Percentiles rank a stretch among this genome's conserved stretches.
phyloP scores from a whole-genome alignment of 1,140 invertebrate species.

The Sitophilus oryzae region DNA sequence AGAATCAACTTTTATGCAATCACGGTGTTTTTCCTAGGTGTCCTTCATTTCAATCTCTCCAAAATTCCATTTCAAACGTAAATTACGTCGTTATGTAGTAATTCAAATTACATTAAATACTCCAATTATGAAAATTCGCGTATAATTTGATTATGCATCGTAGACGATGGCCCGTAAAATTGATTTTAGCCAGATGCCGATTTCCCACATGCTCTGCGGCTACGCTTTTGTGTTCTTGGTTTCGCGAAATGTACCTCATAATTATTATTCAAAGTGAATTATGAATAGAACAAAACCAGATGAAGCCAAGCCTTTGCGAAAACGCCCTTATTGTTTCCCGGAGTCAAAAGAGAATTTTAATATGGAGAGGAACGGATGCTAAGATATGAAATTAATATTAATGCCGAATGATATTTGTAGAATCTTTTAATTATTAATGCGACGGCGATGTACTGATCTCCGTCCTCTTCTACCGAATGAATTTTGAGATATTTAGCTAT shows the following conservation, averaged over 20 bases:
- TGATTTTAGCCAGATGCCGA: constrained; percentile 7
- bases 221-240: constrained; percentile 3
- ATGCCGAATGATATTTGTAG: neutral
- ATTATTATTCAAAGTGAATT: constrained; percentile 1
- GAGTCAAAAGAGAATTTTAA: constrained; percentile 5
- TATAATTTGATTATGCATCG: neutral
- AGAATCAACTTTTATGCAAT: too few species aligned
- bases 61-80: too few species aligned
- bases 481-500: neutral
- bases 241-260: neutral
- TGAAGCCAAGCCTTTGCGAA: neutral
- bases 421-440: neutral
- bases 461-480: too few species aligned
- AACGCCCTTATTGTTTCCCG: neutral
- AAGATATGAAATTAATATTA: neutral
- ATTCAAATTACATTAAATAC: too few species aligned
- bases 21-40: too few species aligned
- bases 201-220: neutral
- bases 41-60: too few species aligned
- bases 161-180: neutral
- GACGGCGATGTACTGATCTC: neutral
- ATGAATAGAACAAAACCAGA: neutral
- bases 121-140: too few species aligned
- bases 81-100: too few species aligned
- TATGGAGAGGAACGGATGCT: neutral